Evolutionary conservation across 2,797 vertebrate species (phyloP).

Genomic region (Prunella strophiata): DNA sequence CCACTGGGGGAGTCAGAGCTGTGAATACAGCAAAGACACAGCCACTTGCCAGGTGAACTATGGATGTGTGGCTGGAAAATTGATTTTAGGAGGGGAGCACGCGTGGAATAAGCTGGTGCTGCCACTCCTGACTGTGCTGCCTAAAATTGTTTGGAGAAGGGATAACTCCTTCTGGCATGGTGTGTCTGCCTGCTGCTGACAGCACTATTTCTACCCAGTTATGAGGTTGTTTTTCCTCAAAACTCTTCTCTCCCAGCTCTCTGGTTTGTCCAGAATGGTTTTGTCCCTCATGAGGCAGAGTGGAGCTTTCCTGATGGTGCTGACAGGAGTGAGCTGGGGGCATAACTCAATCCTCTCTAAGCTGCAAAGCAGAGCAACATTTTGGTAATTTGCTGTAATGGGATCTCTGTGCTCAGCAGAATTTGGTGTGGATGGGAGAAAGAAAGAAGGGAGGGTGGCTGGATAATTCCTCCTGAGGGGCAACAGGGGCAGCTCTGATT

Average conservation of each 20-base stretch:
- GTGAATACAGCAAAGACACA: accelerated
- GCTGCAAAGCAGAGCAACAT: neutral
- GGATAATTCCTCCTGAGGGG: neutral
- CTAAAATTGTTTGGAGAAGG: neutral
- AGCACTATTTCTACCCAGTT: neutral
- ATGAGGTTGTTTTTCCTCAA: neutral
- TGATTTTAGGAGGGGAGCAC: neutral
- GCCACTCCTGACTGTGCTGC: neutral
- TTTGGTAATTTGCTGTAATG: neutral
- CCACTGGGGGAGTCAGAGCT: accelerated
- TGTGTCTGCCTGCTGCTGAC: neutral
- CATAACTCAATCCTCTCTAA: neutral
- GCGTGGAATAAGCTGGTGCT: neutral
- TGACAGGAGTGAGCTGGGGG: neutral
- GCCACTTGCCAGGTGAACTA: neutral
- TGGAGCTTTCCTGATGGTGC: neutral
- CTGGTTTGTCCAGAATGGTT: neutral
- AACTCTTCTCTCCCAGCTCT: neutral
- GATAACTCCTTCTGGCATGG: neutral
- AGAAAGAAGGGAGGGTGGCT: neutral
- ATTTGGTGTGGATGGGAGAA: neutral
- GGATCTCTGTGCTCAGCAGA: neutral
- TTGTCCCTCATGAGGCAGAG: neutral
- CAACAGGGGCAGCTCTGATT: neutral
- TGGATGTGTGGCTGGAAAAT: neutral